Evolutionary conservation across 2,888 invertebrate genomes (phyloP), one percentile per base, ranked within the genome.

Genomic region (Tetrapedia diversipes): DNA sequence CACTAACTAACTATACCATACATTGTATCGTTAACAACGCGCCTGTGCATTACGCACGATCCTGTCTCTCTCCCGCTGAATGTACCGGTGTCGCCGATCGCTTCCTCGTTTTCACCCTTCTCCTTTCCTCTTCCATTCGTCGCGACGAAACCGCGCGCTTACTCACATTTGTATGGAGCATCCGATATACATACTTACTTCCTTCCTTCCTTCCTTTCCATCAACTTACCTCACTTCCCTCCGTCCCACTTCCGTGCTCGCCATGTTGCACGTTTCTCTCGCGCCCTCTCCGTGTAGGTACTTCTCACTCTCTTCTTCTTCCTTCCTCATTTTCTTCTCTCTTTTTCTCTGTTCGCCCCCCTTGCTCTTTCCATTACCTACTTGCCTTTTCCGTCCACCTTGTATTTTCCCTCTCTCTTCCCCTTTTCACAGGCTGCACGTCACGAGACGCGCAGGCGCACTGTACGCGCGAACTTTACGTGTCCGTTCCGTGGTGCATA

Each of bases 401-500:
- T 39, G 27, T 43, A 34, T 39, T 3, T 41, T 39, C 37, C 29
- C 57, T 49, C 41, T 43, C 54, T 22, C 59, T 45, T 63, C 34
- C 69, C 32, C 49, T 37, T 39, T 54, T 57, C 27, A 57, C 53
- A 43, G 70, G 45, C 57, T 69, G 68, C 72, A 59, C 82, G 82
- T 80, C 83, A 80, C 39, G 76, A 51, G 45, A 63, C 43, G 80
- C 82, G 82, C 82, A 81, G 54, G 77, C 82, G 81, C 71, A 39
- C 2, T 51, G 24, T 22, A 49, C 43, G 53, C 64, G 70, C 79
- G 66, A 76, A 78, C 78, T 77, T 69, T 72, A 51, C 68, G 51
- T 41, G 24, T 10, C 41, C 39, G 51, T 39, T 4, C 32, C 37
- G 53, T 54, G 47, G 29, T 68, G 64, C 60, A 47, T 45, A 45